phyloP scores from a whole-genome alignment of 2,797 vertebrate genomes.

The Hippopotamyrus pictus region DNA sequence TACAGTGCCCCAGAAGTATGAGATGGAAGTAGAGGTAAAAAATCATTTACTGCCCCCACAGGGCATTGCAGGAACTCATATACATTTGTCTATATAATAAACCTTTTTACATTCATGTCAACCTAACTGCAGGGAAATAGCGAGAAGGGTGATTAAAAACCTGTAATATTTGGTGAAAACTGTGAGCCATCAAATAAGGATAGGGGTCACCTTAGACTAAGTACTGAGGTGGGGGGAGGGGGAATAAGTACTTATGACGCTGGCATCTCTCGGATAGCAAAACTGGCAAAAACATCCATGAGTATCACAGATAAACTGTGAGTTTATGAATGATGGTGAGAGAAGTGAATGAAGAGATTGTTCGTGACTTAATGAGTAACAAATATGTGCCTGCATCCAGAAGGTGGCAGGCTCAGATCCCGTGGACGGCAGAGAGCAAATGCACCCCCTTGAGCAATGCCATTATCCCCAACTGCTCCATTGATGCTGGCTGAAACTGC shows the following conservation, averaged over 20 bases:
- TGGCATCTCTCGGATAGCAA: constrained; percentile 22
- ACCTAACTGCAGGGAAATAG: not conserved
- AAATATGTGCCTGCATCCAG: not conserved
- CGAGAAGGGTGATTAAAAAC: constrained; percentile 32
- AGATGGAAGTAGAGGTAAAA: not conserved
- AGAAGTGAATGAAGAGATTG: not conserved
- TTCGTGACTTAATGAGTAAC: not conserved
- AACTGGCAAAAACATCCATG: not conserved
- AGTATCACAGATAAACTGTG: not conserved
- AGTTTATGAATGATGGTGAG: not conserved
- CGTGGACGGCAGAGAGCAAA: not conserved
- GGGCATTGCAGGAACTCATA: not conserved
- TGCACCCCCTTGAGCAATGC: not conserved
- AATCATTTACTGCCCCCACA: not conserved
- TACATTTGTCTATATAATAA: not conserved
- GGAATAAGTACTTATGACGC: constrained; percentile 33
- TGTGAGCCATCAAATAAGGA: not conserved
- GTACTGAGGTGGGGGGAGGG: constrained; percentile 12
- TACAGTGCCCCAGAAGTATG: not conserved
- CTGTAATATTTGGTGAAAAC: constrained; percentile 22
- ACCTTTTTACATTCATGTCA: not conserved
- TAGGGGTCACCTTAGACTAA: not conserved
- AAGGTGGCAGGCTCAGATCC: not conserved
- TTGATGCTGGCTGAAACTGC: not conserved
- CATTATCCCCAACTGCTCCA: not conserved